Conservation (phyloP, 2,113 vertebrate genomes). For the Vombatus ursinus region DNA sequence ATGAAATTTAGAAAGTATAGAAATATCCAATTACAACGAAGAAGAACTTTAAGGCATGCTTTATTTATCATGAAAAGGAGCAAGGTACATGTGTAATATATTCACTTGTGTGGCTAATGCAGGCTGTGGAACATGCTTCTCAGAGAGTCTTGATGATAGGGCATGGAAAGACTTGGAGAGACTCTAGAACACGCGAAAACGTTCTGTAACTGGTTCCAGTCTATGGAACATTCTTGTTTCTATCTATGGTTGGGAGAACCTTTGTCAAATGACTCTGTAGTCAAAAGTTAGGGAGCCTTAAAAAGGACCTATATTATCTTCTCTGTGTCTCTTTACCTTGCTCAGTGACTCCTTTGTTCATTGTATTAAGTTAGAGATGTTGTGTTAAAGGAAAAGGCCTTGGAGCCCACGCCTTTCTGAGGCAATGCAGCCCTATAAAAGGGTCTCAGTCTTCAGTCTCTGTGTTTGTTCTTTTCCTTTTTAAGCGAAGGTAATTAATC, state of each 20-base stretch:
- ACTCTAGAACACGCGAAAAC: background rate
- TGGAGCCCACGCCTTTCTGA: background rate
- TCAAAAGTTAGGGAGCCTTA: background rate
- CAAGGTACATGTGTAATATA: background rate
- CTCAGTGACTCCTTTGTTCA: background rate
- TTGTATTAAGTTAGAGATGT: background rate
- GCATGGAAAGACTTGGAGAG: background rate
- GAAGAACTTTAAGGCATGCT: background rate
- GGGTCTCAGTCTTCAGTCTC: background rate
- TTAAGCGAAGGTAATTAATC: background rate
- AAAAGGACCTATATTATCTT: background rate
- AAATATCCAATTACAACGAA: background rate
- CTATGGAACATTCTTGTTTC: background rate
- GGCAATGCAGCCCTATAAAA: background rate
- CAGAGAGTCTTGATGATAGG: background rate
- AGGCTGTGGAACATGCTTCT: background rate
- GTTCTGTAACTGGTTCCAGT: background rate
- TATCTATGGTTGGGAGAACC: background rate
- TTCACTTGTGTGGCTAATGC: background rate
- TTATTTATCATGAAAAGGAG: background rate
- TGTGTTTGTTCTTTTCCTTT: background rate
- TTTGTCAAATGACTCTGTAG: background rate
- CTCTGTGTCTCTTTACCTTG: background rate
- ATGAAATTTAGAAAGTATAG: background rate
- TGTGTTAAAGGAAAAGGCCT: background rate